Evolutionary conservation across 2,113 vertebrate species (phyloP).

Genomic region (Oostethus manadensis): DNA sequence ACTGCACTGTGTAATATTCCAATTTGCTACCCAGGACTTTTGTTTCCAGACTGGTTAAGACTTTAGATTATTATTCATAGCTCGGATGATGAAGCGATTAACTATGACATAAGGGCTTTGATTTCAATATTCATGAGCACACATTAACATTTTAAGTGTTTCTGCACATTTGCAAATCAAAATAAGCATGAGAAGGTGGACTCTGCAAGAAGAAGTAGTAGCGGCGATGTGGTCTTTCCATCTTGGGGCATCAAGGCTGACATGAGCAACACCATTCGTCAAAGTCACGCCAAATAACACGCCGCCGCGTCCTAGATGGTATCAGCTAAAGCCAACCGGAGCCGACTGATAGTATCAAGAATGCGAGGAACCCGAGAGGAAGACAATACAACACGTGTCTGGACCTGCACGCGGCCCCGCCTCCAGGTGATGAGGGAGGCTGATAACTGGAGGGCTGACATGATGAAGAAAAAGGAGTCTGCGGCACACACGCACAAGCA

Average conservation of each 20-base stretch:
- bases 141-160: constrained; percentile 32
- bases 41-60: constrained; percentile 53
- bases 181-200: background rate
- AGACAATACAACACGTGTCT: constrained; percentile 60
- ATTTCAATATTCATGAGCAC: constrained; percentile 46
- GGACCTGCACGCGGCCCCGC: constrained; percentile 44
- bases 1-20: constrained; percentile 41
- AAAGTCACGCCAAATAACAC: constrained; percentile 45
- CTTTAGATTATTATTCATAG: constrained; percentile 64
- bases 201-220: background rate
- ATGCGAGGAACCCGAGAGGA: constrained; percentile 60
- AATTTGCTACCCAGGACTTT: constrained; percentile 42
- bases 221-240: constrained; percentile 7
- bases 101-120: constrained; percentile 42
- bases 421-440: constrained; percentile 9
- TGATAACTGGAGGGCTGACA: constrained; percentile 1
- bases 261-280: constrained; percentile 30
- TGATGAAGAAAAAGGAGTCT: background rate
- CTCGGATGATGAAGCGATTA: constrained; percentile 51
- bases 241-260: constrained; percentile 35
- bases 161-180: constrained; percentile 1
- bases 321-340: constrained; percentile 46
- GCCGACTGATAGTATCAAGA: constrained; percentile 59
- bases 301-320: constrained; percentile 41
- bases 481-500: constrained; percentile 35